phyloP scores from a whole-genome alignment of 1,140 invertebrate species.

The Glossosoma conforme region DNA sequence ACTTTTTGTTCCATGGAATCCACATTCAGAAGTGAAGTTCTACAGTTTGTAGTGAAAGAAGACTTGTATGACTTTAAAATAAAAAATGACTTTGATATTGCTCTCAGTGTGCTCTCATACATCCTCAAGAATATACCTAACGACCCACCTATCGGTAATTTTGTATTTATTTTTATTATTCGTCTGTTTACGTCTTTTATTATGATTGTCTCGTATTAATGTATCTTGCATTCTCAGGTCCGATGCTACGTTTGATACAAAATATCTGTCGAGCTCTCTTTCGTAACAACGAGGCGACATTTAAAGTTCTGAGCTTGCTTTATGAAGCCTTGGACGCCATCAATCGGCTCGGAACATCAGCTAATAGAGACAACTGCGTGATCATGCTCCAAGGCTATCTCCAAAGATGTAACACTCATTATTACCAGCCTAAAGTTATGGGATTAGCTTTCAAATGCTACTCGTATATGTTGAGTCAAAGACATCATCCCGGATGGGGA shows the following conservation, averaged over 20 bases:
- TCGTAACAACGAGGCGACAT: constrained; percentile 16
- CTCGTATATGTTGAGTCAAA: constrained; percentile 33
- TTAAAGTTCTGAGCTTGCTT: constrained; percentile 14
- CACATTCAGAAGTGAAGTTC: constrained; percentile 5
- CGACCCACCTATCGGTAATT: constrained; percentile 22
- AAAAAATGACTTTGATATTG: constrained; percentile 20
- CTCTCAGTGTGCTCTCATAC: constrained; percentile 10
- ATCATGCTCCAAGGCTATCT: constrained; percentile 26
- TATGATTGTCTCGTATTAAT: not conserved
- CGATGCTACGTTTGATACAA: constrained; percentile 12
- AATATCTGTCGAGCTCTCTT: constrained; percentile 14
- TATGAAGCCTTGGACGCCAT: constrained; percentile 11
- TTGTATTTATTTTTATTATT: not conserved
- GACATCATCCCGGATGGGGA: constrained; percentile 31
- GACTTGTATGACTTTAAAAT: constrained; percentile 14
- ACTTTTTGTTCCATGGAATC: constrained; percentile 12
- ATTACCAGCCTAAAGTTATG: constrained; percentile 19
- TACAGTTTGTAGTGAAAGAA: constrained; percentile 7
- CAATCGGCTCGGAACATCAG: not conserved
- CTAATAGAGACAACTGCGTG: constrained; percentile 20
- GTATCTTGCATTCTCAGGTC: constrained; percentile 15
- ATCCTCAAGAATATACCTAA: constrained; percentile 14
- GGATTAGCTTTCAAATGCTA: constrained; percentile 21
- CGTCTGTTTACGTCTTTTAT: not conserved
- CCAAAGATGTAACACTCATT: constrained; percentile 11